A percentile compares a stretch with the other conserved stretches of the same genome.
phyloP scores from a whole-genome alignment of 2,797 vertebrate genomes.

The Gobionotothen gibberifrons region DNA sequence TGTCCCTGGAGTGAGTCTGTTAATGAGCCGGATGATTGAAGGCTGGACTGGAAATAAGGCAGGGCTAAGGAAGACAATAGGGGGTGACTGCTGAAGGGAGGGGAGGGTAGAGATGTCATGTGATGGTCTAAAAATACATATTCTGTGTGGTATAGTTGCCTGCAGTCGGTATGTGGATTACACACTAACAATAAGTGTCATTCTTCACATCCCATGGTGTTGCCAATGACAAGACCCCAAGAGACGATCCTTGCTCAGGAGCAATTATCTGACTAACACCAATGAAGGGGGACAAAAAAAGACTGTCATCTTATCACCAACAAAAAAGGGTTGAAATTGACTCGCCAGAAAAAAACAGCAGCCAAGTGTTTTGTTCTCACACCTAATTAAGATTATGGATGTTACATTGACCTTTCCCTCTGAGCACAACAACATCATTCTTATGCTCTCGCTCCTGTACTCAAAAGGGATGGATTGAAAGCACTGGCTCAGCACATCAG shows the following conservation, averaged over 20 bases:
- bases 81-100: conserved; percentile 21
- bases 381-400: conserved; percentile 34
- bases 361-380: not conserved
- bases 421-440: conserved; percentile 29
- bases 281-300: conserved; percentile 58
- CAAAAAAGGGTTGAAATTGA: conserved; percentile 45
- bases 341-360: conserved; percentile 6
- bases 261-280: conserved; percentile 40
- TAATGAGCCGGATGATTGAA: conserved; percentile 71
- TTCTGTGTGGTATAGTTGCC: conserved; percentile 30
- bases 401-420: conserved; percentile 31
- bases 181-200: conserved; percentile 32
- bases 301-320: conserved; percentile 36
- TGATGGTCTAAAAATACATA: conserved; percentile 63
- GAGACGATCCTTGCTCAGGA: conserved; percentile 21
- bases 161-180: conserved; percentile 18
- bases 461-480: conserved; percentile 63
- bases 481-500: conserved; percentile 41
- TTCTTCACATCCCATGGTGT: conserved; percentile 18
- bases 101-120: conserved; percentile 6
- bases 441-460: conserved; percentile 9
- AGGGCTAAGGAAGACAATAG: conserved; percentile 62
- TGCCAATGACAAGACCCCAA: conserved; percentile 22
- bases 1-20: conserved; percentile 47
- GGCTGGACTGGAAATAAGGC: conserved; percentile 55